Conservation (phyloP, 2,113 vertebrate species). For the Megaceryle torquata region DNA sequence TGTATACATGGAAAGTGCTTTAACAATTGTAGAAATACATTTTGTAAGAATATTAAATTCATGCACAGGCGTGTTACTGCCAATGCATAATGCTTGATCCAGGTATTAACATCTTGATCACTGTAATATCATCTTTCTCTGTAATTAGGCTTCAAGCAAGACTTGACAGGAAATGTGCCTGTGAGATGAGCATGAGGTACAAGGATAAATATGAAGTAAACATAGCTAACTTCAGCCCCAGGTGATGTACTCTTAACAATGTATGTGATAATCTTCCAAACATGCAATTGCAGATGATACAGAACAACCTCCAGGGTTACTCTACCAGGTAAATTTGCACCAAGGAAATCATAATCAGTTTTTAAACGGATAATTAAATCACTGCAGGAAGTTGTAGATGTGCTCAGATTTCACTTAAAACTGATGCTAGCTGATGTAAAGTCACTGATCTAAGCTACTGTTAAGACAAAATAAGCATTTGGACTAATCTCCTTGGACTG, state of each 20-base stretch:
- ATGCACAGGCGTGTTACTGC: background rate
- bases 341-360: background rate
- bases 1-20: background rate
- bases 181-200: background rate
- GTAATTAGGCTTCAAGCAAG: slow-evolving; percentile 18
- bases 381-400: background rate
- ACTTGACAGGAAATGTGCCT: background rate
- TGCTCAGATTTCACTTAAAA: background rate
- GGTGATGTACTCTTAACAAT: background rate
- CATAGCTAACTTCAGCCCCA: background rate
- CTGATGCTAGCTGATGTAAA: background rate
- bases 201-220: background rate
- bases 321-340: background rate
- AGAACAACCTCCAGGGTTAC: background rate
- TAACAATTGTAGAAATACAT: background rate
- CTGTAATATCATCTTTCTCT: background rate
- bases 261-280: background rate
- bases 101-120: background rate
- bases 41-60: background rate
- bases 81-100: background rate
- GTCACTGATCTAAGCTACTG: background rate
- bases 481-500: background rate
- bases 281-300: background rate
- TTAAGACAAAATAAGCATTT: background rate
- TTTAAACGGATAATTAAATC: background rate